Percentiles rank a stretch among this genome's conserved stretches.
These are phyloP conservation scores for Hyles lineata DNA, from an alignment of 2,888 invertebrate genomes.

Conservation along the genomic window DNA sequence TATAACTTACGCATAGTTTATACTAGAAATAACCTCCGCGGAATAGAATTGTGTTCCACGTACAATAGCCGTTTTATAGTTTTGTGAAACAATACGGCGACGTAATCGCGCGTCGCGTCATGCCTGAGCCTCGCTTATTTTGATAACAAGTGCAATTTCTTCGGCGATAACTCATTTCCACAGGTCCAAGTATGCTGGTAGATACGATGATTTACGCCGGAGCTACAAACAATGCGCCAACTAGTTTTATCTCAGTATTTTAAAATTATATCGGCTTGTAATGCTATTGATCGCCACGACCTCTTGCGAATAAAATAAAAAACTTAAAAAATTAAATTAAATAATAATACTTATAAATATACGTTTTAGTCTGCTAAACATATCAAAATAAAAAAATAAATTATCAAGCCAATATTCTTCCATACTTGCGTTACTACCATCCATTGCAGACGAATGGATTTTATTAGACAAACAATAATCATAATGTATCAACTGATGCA, in stretches of 20 bases:
- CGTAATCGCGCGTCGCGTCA: conserved; percentile 18
- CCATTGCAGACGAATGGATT: no score
- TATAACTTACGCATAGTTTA: background rate
- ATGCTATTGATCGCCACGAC: no score
- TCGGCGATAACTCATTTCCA: conserved; percentile 11
- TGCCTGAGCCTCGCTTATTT: background rate
- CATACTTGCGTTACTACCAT: no score
- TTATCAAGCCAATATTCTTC: no score
- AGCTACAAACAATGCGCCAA: background rate
- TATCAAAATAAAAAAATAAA: no score
- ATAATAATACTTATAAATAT: no score
- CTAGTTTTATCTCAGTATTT: background rate
- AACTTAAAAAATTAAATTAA: no score
- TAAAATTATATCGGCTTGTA: no score
- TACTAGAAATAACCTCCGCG: conserved; percentile 10
- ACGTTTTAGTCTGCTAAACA: no score
- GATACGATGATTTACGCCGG: background rate
- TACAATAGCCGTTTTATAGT: conserved; percentile 24
- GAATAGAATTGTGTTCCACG: background rate
- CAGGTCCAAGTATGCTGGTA: background rate
- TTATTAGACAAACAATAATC: no score
- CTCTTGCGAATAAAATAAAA: no score
- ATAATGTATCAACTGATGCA: no score
- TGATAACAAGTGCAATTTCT: conserved; percentile 25
- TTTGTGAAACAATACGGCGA: conserved; percentile 20